Evolutionary conservation across 1,140 invertebrate species (phyloP), one percentile per base, ranked within the genome.

Genomic region (Lamellibrachia luymesi): DNA sequence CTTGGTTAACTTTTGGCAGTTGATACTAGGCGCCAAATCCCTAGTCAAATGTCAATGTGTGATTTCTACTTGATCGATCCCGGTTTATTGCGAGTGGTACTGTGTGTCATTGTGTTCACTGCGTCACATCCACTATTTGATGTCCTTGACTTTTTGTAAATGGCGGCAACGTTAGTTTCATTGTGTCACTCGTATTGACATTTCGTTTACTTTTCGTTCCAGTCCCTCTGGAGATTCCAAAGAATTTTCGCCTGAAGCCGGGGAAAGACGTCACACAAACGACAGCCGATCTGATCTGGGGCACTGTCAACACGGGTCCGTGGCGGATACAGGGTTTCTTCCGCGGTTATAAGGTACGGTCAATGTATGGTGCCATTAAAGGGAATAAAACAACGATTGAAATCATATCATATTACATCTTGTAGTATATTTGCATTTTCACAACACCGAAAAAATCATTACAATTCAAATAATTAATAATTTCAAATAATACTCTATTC

Each of bases 241-340:
- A 94, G 91, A 91, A 93, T 38, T 94, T 94, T 91, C 50, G 91
- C 10, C 92, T 94, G 8, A 91, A 94, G 51, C 93, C 93, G n/a
- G 92, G 92, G 51, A 94, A 93, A 90, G 50, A 50, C 10, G 52
- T 93, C 17, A 93, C 92, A 25, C 52, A 91, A 22, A 94, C 90
- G 89, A 93, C 92, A 56, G 93, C 92, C 8, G 92, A 93, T 90
- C 93, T 94, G 50, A 92, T 94, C 50, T 94, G 93, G 93, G 90
- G 90, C n/a, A 25, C 92, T 10, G 92, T 93, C 50, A 94, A 93
- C 93, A 93, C 91, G 27, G 93, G 93, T 50, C 93, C 93, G 8
- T 94, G 93, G 93, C 93, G 92, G 51, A 93, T 94, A 25, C 92
- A 94, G 64, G 93, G 93, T 2, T 93, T 93, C 91, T 94, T 93